Conservation (phyloP, 2,797 vertebrate species). For the Scarus forsteni region DNA sequence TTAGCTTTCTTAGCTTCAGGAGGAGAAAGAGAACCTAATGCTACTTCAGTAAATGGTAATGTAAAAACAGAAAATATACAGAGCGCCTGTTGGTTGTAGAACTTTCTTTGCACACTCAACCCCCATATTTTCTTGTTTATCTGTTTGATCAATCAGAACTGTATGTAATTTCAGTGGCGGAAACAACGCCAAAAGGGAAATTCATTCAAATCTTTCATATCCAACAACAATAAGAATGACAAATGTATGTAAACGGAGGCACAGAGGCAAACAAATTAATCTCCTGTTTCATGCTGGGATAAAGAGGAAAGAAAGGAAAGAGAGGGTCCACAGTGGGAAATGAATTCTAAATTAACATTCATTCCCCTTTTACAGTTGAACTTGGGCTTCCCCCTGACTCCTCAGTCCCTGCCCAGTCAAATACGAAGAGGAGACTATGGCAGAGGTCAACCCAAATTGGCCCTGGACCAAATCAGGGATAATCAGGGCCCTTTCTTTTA, state of each 20-base stretch:
- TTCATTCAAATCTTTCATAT: conserved; percentile 45
- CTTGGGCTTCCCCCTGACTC: conserved; percentile 57
- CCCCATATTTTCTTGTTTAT: conserved; percentile 32
- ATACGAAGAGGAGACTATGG: conserved; percentile 50
- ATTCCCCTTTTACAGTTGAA: conserved; percentile 39
- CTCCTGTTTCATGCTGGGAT: conserved; percentile 35
- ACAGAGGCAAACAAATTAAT: conserved; percentile 50
- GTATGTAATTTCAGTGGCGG: conserved; percentile 32
- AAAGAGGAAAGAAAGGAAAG: conserved; percentile 24
- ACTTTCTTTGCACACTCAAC: conserved; percentile 48
- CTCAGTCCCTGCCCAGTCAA: conserved; percentile 40
- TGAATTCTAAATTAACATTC: conserved; percentile 33
- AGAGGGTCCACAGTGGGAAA: background rate
- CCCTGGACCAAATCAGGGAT: conserved; percentile 48
- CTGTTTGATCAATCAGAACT: conserved; percentile 53
- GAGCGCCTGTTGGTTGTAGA: conserved; percentile 18
- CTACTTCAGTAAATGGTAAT: conserved; percentile 41
- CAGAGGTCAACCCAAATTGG: conserved; percentile 63
- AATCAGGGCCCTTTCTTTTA: conserved; percentile 60
- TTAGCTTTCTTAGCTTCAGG: conserved; percentile 51
- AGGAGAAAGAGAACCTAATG: conserved; percentile 20
- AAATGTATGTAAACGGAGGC: conserved; percentile 43
- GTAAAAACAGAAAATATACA: conserved; percentile 38
- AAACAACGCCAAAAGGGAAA: conserved; percentile 42
- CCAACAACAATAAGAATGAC: conserved; percentile 47